These are phyloP conservation scores for Trimorus sp. DNA, from an alignment of 2,888 invertebrate genomes.

Conservation along the genomic window DNA sequence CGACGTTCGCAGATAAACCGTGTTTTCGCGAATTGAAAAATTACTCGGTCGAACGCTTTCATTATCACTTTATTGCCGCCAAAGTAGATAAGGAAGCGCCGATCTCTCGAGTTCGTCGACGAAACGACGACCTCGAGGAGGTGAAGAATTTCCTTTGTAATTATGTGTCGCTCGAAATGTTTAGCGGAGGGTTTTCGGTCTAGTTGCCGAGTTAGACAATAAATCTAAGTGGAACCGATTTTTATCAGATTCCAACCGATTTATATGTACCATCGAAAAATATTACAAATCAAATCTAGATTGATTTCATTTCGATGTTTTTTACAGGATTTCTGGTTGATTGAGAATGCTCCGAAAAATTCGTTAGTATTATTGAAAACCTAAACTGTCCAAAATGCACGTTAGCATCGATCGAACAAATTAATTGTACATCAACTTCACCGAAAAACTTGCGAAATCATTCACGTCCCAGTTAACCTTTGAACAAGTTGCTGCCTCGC, in stretches of 20 bases:
- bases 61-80: conserved; percentile 55
- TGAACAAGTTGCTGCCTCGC: conserved; percentile 55
- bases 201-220: neutral
- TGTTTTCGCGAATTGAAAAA: conserved; percentile 58
- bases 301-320: too few relatives aligned
- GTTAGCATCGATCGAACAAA: conserved; percentile 12
- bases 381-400: neutral
- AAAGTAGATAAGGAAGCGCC: conserved; percentile 53
- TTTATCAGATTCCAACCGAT: neutral
- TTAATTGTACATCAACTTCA: conserved; percentile 51
- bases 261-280: too few relatives aligned
- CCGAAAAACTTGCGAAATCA: conserved; percentile 35
- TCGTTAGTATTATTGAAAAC: too few relatives aligned
- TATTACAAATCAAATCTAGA: too few relatives aligned
- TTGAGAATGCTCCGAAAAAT: too few relatives aligned
- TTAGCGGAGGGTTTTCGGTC: conserved; percentile 28
- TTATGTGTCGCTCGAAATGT: conserved; percentile 30
- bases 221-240: too few relatives aligned
- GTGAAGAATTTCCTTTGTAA: conserved; percentile 48
- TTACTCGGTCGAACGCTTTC: conserved; percentile 55
- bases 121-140: conserved; percentile 18
- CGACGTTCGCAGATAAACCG: conserved; percentile 52
- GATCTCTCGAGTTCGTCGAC: conserved; percentile 11
- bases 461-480: conserved; percentile 59
- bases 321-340: neutral